Percentiles rank a stretch among this genome's conserved stretches.
These are phyloP conservation scores for Apostichopus parvimensis DNA, from an alignment of 35 echinoderm and acorn worm species.

Conservation along the genomic window DNA sequence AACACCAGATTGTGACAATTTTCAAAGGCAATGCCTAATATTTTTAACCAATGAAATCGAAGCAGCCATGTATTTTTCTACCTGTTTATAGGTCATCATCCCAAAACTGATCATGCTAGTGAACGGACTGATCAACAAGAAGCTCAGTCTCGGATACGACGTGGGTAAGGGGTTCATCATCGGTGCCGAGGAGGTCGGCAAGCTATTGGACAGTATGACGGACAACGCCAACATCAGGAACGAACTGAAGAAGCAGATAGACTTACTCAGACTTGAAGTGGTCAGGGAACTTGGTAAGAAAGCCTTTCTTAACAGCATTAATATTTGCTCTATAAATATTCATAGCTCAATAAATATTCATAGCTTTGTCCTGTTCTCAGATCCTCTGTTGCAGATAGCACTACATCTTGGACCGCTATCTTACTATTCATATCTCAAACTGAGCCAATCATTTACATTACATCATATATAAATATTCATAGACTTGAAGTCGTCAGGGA, in stretches of 20 bases:
- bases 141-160: conserved; percentile 94
- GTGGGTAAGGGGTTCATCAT: conserved; percentile 93
- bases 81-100: conserved; percentile 62
- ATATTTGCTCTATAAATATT: too few relatives aligned
- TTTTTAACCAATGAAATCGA: too few relatives aligned
- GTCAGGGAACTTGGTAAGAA: conserved; percentile 86
- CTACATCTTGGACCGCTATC: too few relatives aligned
- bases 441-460: too few relatives aligned
- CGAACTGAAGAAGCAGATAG: conserved; percentile 74
- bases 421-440: too few relatives aligned
- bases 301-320: not conserved
- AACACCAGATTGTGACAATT: too few relatives aligned
- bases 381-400: too few relatives aligned
- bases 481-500: conserved; percentile 82
- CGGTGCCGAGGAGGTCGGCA: conserved; percentile 86
- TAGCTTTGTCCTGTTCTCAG: too few relatives aligned
- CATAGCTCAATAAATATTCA: too few relatives aligned
- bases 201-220: conserved; percentile 79
- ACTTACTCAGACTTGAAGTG: conserved; percentile 66
- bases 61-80: not conserved
- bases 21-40: too few relatives aligned
- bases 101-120: conserved; percentile 70
- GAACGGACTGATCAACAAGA: conserved; percentile 81
- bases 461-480: too few relatives aligned
- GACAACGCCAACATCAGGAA: conserved; percentile 85